Evolutionary conservation across 2,888 invertebrate genomes (phyloP), one percentile per base, ranked within the genome.

Genomic region (Carabus problematicus): DNA sequence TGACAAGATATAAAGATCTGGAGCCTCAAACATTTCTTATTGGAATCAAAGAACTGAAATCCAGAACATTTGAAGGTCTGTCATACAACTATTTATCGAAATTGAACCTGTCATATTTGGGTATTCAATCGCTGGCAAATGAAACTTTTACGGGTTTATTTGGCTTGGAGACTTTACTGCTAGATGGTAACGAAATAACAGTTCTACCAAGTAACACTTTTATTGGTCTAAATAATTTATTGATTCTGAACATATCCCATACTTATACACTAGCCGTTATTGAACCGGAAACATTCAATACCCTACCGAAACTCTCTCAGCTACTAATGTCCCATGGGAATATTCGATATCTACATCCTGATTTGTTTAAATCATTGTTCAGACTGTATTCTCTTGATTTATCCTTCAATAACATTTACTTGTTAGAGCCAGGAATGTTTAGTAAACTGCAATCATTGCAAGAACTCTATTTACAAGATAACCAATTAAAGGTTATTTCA

Each of bases 11-110:
- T 9, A 41, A 8, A 4, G 8, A 41, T 11, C n/a, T 63, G 7
- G 40, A 63, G 12, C 49, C 62, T 29, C 49, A 52, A 52, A 16
- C 4, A 11, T 63, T 63, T 52, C 16, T 63, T 6, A 39, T 6
- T 14, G 52, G 41, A 7, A 8, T 63, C 11, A 52, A 63, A 16
- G n/a, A n/a, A 16, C 41, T 63, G 12, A 12, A 52, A 52, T 14
- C 62, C n/a, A 39, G 62, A 40, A 49, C 49, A 18, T 63, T 63
- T 40, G 62, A 63, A 18, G 62, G 62, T n/a, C 18, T 63, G 11
- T 63, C 62, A 11, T 52, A 63, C 40, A 63, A 40, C 52, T 63
- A 63, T 63, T 63, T 63, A 8, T 6, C 29, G n/a, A 11, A 52
- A 6, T 40, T 63, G 40, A 52, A 63, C 4, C 49, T 63, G 7